A percentile compares a stretch with the other conserved stretches of the same genome.
phyloP scores from a whole-genome alignment of 2,888 invertebrate genomes.

The Meliscaeva auricollis region DNA sequence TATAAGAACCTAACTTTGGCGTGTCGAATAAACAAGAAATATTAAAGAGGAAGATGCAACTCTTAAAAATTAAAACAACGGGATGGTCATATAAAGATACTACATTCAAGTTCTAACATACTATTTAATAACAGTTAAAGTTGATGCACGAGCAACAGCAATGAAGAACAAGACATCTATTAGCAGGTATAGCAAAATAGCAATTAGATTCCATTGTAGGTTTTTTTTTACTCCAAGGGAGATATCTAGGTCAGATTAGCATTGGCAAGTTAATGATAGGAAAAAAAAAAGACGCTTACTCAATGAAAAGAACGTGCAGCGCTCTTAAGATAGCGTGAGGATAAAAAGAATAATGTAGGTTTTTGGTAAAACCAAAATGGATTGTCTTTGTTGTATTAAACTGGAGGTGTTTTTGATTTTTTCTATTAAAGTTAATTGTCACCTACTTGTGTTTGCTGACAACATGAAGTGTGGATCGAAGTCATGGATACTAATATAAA shows the following conservation, averaged over 20 bases:
- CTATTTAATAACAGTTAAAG: neutral
- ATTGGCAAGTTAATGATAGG: conserved; percentile 69
- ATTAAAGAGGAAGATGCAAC: too few species aligned
- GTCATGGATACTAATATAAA: neutral
- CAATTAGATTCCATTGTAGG: conserved; percentile 65
- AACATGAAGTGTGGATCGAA: conserved; percentile 8
- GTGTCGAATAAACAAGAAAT: too few species aligned
- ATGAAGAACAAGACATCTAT: conserved; percentile 59
- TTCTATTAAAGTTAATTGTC: conserved; percentile 27
- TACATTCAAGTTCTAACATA: neutral
- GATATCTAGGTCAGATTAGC: conserved; percentile 73
- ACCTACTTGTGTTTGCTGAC: conserved; percentile 7
- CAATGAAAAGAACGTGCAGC: conserved; percentile 71
- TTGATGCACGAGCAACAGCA: conserved; percentile 3
- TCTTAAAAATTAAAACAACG: neutral
- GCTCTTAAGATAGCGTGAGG: conserved; percentile 62
- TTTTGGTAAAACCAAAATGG: conserved; percentile 47
- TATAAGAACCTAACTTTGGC: too few species aligned
- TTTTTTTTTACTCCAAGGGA: conserved; percentile 36
- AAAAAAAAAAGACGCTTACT: conserved; percentile 57
- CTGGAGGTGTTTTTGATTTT: neutral
- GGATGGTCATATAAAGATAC: neutral
- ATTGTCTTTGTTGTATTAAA: conserved; percentile 29
- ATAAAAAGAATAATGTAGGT: conserved; percentile 52
- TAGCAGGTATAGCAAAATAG: conserved; percentile 65